A percentile compares a stretch with the other conserved stretches of the same genome.
Conservation (phyloP, 2,797 vertebrate species). For the Tachyglossus aculeatus region DNA sequence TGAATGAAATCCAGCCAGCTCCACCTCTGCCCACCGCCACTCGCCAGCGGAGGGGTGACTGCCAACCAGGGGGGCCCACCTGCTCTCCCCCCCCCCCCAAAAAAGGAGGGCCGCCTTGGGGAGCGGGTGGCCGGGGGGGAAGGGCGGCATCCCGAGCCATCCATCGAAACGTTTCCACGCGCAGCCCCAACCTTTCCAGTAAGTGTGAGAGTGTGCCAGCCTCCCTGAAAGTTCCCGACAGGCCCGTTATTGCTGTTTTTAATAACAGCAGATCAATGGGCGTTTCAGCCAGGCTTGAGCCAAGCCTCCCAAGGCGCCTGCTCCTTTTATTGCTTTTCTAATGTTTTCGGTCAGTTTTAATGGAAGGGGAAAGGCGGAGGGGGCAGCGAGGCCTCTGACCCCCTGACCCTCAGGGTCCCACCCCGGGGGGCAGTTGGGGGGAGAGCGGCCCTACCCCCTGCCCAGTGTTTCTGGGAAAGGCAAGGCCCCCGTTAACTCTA, state of each 20-base stretch:
- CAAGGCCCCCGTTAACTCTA: too few relatives aligned
- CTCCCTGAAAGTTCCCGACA: constrained; percentile 73
- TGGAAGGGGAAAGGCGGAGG: neutral
- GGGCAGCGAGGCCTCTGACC: neutral
- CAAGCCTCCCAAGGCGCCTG: neutral
- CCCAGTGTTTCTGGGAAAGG: too few relatives aligned
- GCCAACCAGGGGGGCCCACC: too few relatives aligned
- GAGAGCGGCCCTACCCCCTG: too few relatives aligned
- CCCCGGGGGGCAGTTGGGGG: accelerated
- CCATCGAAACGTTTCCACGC: neutral
- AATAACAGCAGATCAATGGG: constrained; percentile 69
- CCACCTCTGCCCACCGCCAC: too few relatives aligned
- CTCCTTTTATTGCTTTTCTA: neutral
- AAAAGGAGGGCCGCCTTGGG: too few relatives aligned
- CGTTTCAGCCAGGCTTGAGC: constrained; percentile 41
- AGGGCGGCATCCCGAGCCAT: too few relatives aligned
- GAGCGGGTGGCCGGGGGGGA: too few relatives aligned
- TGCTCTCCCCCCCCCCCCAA: too few relatives aligned
- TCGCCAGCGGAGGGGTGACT: too few relatives aligned
- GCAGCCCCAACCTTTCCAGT: neutral
- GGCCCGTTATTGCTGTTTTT: constrained; percentile 57
- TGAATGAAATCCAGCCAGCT: too few relatives aligned
- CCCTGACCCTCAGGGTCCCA: neutral
- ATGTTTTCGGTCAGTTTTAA: neutral
- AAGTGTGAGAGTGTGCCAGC: constrained; percentile 28